Conservation (phyloP, 1,140 invertebrate species). For the Drosophila neocordata region DNA sequence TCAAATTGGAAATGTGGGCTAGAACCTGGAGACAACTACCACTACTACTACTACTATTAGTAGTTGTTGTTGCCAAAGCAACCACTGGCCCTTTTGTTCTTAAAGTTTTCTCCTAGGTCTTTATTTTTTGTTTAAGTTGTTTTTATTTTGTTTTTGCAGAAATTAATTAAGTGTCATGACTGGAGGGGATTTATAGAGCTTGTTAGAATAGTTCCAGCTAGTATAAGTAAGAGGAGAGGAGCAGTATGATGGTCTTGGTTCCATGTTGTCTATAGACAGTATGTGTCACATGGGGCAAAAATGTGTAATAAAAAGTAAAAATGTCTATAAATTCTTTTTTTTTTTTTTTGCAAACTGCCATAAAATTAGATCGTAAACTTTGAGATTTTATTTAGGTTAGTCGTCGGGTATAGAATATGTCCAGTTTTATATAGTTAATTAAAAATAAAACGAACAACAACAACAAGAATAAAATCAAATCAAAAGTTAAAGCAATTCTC, state of each 20-base stretch:
- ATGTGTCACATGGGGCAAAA: conserved; percentile 62
- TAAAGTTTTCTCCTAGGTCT: conserved; percentile 56
- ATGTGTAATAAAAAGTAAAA: conserved; percentile 37
- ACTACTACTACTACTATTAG: conserved; percentile 28
- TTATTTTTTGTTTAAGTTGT: neutral
- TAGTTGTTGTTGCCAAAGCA: conserved; percentile 20
- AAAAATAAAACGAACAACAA: conserved; percentile 33
- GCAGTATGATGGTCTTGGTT: conserved; percentile 18
- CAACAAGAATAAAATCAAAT: conserved; percentile 23
- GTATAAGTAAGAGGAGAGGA: neutral
- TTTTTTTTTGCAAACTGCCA: conserved; percentile 45
- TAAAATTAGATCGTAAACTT: conserved; percentile 67
- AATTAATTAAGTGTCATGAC: conserved; percentile 74
- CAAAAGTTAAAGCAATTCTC: conserved; percentile 34
- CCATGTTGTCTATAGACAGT: conserved; percentile 32
- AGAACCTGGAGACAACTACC: conserved; percentile 34
- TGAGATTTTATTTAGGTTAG: conserved; percentile 38
- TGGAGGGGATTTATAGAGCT: conserved; percentile 67
- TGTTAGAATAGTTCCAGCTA: conserved; percentile 60
- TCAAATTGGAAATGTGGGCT: conserved; percentile 74
- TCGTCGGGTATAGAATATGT: conserved; percentile 16
- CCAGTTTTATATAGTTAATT: conserved; percentile 66
- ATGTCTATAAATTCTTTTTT: conserved; percentile 49
- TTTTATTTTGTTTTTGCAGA: conserved; percentile 54
- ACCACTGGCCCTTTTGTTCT: conserved; percentile 69